Evolutionary conservation across 2,797 vertebrate species (phyloP), one percentile per base, ranked within the genome.

Genomic region (Tinamus major): DNA sequence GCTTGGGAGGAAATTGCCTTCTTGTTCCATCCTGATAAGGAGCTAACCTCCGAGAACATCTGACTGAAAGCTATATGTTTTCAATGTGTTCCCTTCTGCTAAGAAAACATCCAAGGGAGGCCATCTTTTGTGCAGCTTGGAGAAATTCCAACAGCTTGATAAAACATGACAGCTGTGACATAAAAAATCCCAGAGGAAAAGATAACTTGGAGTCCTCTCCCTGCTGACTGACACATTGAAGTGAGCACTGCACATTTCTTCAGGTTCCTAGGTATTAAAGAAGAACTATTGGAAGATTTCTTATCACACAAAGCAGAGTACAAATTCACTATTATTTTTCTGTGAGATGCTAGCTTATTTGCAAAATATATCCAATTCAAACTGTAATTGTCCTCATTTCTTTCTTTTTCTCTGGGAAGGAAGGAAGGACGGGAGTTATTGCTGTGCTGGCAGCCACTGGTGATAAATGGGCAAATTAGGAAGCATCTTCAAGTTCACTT

Each of bases 101-200:
- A 6, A 39, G 71, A 14, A 79, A 85, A 84, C 59, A 56, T 65
- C 37, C 89, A 78, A 49, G 70, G 65, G 37, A 63, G 41, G 74
- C 74, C 82, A 59, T 76, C 70, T 72, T 91, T 39, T 58, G 74
- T 87, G 87, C 44, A 87, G 77, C 72, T n/a, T 71, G 85, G 91
- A 94, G 67, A 56, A 55, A 33, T 33, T 87, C 85, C 93, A 91
- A 74, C 65, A 91, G 91, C 49, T 70, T 41, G 83, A 41, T 68
- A 85, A n/a, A 46, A 72, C 41, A 10, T 1, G 46, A 65, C 0
- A 20, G 81, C 79, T 85, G 79, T 14, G 61, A 83, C 39, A 8
- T 1, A 6, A 8, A 72, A 27, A 44, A 35, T 84, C 85, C 85
- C 75, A 8, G 63, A 79, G 89, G 82, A 72, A 26, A 18, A 46